These are phyloP conservation scores for Oenanthe melanoleuca DNA, from an alignment of 2,113 vertebrate species.

Conservation along the genomic window DNA sequence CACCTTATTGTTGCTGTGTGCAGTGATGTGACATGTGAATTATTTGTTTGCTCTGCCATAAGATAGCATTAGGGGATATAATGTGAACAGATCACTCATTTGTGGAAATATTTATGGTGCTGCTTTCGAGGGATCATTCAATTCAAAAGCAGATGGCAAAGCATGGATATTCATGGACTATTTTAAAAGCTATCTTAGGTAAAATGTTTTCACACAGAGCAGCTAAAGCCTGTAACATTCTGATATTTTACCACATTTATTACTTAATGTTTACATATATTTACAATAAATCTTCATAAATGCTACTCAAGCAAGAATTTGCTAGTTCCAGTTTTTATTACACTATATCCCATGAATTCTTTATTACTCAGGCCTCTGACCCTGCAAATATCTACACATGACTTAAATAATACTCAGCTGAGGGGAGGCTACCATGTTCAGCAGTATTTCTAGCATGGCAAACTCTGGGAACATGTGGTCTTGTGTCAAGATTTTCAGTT, in stretches of 20 bases:
- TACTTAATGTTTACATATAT: slow-evolving; percentile 46
- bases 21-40: slow-evolving; percentile 66
- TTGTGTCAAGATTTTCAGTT: background rate
- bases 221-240: slow-evolving; percentile 45
- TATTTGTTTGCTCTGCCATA: slow-evolving; percentile 71
- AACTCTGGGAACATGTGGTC: rapidly evolving
- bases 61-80: slow-evolving; percentile 66
- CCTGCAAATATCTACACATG: background rate
- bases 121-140: slow-evolving; percentile 71
- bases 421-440: background rate
- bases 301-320: slow-evolving; percentile 22
- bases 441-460: background rate
- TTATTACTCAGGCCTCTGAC: background rate
- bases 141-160: slow-evolving; percentile 55
- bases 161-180: slow-evolving; percentile 51
- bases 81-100: slow-evolving; percentile 73
- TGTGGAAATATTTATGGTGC: slow-evolving; percentile 71
- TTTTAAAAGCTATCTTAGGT: slow-evolving; percentile 59
- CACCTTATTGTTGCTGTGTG: slow-evolving; percentile 42
- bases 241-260: slow-evolving; percentile 33
- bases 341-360: background rate
- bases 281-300: slow-evolving; percentile 35
- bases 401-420: background rate
- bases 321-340: slow-evolving; percentile 4
- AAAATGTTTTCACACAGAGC: slow-evolving; percentile 42